Conservation (phyloP, 2,888 invertebrate species). For the Scotopteryx bipunctaria region DNA sequence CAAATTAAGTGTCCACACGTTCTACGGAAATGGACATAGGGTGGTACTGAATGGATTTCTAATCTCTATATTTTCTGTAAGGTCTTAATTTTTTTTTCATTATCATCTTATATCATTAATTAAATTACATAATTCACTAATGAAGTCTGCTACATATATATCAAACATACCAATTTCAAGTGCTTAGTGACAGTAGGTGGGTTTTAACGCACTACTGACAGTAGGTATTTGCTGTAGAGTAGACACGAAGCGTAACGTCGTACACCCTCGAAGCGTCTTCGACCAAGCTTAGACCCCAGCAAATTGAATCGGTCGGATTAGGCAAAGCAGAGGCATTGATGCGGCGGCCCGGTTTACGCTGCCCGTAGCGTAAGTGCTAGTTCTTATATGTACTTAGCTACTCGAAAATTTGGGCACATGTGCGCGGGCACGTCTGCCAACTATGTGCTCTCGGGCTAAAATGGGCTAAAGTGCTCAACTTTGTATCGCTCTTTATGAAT, state of each 20-base stretch:
- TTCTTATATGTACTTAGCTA: constrained; percentile 45
- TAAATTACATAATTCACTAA: no score
- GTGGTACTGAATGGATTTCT: no score
- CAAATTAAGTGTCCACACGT: constrained; percentile 36
- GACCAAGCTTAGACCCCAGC: constrained; percentile 5
- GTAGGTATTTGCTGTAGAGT: no score
- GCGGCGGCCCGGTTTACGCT: constrained; percentile 13
- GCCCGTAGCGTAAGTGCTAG: constrained; percentile 22
- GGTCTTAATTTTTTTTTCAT: no score
- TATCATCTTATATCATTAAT: no score
- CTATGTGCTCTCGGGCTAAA: constrained; percentile 62
- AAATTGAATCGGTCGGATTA: constrained; percentile 29
- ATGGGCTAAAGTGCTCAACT: constrained; percentile 58
- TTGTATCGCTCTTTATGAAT: constrained; percentile 44
- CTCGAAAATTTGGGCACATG: constrained; percentile 57
- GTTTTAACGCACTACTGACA: no score
- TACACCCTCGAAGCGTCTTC: not conserved
- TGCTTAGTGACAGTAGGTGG: no score
- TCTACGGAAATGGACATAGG: constrained; percentile 20
- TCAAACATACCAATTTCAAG: no score
- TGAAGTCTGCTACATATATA: no score
- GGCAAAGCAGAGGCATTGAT: constrained; percentile 28
- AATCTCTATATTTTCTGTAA: no score
- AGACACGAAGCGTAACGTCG: not conserved
- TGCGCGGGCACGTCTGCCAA: constrained; percentile 60